Evolutionary conservation across 1,140 invertebrate species (phyloP).

Genomic region (Babylonia areolata): DNA sequence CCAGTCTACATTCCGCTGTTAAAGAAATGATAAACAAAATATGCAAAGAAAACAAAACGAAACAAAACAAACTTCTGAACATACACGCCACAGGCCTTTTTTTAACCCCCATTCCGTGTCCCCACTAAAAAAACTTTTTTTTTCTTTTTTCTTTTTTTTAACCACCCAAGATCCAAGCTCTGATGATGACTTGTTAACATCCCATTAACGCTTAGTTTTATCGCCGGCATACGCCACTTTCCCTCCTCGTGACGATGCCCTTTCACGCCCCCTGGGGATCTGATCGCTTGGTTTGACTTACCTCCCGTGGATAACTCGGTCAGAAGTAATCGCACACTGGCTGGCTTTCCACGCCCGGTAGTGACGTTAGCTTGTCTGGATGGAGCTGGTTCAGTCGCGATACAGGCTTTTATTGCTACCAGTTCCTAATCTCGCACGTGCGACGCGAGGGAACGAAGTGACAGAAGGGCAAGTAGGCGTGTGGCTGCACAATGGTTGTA

Average conservation of each 20-base stretch:
- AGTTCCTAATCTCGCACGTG: conserved; percentile 16
- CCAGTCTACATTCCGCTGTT: too few species aligned
- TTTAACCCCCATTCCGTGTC: too few species aligned
- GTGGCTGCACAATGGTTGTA: too few species aligned
- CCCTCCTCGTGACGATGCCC: background rate
- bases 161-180: background rate
- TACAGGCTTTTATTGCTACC: background rate
- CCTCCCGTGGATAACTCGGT: background rate
- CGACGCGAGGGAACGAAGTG: background rate
- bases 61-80: too few species aligned
- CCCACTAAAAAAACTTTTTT: too few species aligned
- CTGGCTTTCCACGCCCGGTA: background rate
- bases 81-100: too few species aligned
- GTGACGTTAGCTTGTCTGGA: background rate
- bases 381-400: background rate
- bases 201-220: background rate
- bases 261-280: background rate
- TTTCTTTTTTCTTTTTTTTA: background rate
- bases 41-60: too few species aligned
- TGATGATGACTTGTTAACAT: background rate
- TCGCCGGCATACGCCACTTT: background rate
- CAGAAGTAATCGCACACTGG: background rate
- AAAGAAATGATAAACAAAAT: too few species aligned
- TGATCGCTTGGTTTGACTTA: background rate
- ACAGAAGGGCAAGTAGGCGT: background rate